Conservation (phyloP, 2,113 vertebrate species). For the Prunella himalayana region DNA sequence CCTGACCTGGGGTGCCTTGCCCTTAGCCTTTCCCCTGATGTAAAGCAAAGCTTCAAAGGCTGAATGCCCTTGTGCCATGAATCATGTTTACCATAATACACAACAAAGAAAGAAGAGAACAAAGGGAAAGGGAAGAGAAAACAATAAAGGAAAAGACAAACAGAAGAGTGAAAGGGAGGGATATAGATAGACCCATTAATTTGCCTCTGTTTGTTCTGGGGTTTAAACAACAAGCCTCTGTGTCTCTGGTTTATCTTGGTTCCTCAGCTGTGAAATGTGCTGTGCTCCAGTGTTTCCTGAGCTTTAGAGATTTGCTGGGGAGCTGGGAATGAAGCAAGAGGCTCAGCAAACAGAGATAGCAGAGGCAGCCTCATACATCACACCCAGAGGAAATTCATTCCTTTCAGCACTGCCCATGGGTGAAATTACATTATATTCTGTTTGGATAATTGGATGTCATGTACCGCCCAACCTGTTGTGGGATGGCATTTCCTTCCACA, state of each 20-base stretch:
- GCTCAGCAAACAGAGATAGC: constrained; percentile 60
- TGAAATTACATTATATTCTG: constrained; percentile 74
- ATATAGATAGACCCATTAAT: constrained; percentile 63
- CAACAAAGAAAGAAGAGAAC: constrained; percentile 55
- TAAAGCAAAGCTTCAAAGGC: background rate
- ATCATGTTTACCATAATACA: constrained; percentile 58
- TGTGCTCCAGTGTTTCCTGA: constrained; percentile 49
- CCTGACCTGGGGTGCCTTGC: background rate
- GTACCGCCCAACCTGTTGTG: background rate
- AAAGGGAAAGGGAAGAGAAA: constrained; percentile 28
- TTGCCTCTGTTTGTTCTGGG: constrained; percentile 57
- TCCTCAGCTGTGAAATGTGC: constrained; percentile 70
- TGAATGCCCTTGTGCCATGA: background rate
- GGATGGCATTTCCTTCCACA: background rate
- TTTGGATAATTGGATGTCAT: constrained; percentile 71
- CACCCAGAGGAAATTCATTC: constrained; percentile 44
- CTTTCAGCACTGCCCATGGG: constrained; percentile 72
- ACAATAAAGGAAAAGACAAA: constrained; percentile 34
- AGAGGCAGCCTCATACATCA: constrained; percentile 59
- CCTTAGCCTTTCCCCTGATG: background rate
- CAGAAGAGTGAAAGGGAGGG: constrained; percentile 21
- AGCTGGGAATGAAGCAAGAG: constrained; percentile 33
- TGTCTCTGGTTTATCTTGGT: constrained; percentile 70
- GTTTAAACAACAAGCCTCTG: constrained; percentile 35
- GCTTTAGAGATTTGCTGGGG: constrained; percentile 64